These are phyloP conservation scores for Danaus plexippus DNA, from an alignment of 1,140 invertebrate species.

Conservation along the genomic window DNA sequence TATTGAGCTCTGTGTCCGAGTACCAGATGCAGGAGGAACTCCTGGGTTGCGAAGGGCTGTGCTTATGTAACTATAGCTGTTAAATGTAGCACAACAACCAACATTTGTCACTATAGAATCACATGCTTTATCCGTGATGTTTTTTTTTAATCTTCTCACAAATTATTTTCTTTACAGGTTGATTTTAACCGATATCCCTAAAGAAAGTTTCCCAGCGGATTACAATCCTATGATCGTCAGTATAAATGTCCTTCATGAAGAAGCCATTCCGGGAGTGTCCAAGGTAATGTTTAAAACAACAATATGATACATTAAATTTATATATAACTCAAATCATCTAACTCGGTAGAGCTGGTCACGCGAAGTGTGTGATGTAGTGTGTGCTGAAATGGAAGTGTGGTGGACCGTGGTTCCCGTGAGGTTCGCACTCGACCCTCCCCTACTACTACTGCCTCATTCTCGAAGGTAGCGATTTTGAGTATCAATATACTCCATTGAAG, in stretches of 20 bases:
- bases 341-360: constrained; percentile 21
- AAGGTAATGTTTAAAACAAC: constrained; percentile 8
- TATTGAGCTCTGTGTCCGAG: constrained; percentile 19
- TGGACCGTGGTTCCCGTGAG: constrained; percentile 47
- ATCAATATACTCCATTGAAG: no score
- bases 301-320: no score
- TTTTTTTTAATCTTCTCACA: no score
- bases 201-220: constrained; percentile 32
- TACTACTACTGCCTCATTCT: constrained; percentile 30
- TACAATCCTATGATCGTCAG: constrained; percentile 33
- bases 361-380: constrained; percentile 40
- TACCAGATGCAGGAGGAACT: constrained; percentile 26
- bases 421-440: constrained; percentile 37
- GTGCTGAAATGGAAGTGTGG: constrained; percentile 48
- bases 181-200: constrained; percentile 41
- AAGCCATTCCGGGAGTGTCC: constrained; percentile 31
- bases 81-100: neutral
- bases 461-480: no score
- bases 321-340: constrained; percentile 3
- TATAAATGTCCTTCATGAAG: constrained; percentile 17
- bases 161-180: constrained; percentile 26
- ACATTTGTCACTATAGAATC: neutral
- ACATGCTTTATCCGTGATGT: no score
- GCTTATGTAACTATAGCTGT: constrained; percentile 31
- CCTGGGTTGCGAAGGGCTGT: constrained; percentile 36